Conservation (phyloP, 1,140 invertebrate genomes). For the Caenorhabditis briggsae region DNA sequence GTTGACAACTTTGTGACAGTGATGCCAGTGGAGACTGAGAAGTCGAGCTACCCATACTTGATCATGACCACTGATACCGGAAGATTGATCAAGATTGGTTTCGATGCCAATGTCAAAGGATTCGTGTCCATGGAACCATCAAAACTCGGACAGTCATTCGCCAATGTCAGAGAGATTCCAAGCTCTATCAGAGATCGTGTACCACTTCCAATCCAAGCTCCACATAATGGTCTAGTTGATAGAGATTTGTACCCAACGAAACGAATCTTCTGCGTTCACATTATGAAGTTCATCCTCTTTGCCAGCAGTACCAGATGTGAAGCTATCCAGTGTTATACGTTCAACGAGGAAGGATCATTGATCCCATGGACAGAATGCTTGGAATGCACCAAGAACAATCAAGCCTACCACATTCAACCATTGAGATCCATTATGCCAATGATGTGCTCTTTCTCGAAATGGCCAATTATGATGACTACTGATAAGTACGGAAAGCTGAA, state of each 20-base stretch:
- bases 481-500: neutral
- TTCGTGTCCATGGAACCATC: neutral
- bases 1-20: neutral
- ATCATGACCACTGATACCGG: neutral
- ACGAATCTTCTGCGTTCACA: neutral
- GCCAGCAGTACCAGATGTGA: neutral
- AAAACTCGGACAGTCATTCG: neutral
- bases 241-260: neutral
- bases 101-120: neutral
- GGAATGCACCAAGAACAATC: neutral
- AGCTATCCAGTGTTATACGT: neutral
- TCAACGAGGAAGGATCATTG: neutral
- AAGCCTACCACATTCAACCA: neutral
- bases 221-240: neutral
- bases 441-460: neutral
- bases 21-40: neutral
- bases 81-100: neutral
- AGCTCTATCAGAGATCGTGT: neutral
- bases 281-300: neutral
- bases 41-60: neutral
- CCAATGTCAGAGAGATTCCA: neutral
- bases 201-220: neutral
- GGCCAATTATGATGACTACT: constrained; percentile 3
- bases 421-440: neutral
- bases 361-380: too few relatives aligned